Evolutionary conservation across 2,888 invertebrate genomes (phyloP), one percentile per base, ranked within the genome.

Genomic region (Euplagia quadripunctaria): DNA sequence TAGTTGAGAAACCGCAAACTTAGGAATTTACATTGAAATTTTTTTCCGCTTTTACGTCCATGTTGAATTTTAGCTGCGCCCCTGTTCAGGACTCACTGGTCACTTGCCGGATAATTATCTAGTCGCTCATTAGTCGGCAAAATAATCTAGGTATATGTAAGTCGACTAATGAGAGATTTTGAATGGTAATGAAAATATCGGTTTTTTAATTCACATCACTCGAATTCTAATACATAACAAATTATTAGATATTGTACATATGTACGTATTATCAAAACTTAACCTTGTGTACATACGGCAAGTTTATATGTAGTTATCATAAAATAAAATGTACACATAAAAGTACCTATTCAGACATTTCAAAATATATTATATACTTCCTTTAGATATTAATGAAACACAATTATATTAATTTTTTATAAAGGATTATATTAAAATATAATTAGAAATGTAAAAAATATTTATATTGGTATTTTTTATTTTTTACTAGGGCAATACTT

Each of bases 381-480:
- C 68, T 20, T 73, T 70, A 73, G 55, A 46, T 74, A 75, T n/a
- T 74, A 79, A 79, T 42, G 64, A 77, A 79, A 84, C 74, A 71
- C 77, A 74, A 70, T 75, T 75, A 75, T 77, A 71, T 84, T 80
- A 78, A 70, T 77, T 78, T n/a, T 82, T 81, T 79, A 84, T 82
- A 79, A 75, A 77, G 73, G 74, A 71, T 80, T 84, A 74, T 73
- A 58, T 76, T 64, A 69, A 77, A 61, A 64, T 68, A 74, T 77
- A 72, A 72, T 75, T 74, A 69, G 73, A 78, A 52, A 73, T 74
- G 61, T 79, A 82, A 76, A 76, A 64, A 70, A 76, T 31, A 76
- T 52, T 61, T 78, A 73, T 84, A 76, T 76, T 74, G 66, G 74
- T 84, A 79, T 84, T 78, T 68, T 77, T 79, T 41, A 55, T n/a